These are phyloP conservation scores for Latrodectus geometricus DNA, from an alignment of 1,140 invertebrate species.

Conservation along the genomic window DNA sequence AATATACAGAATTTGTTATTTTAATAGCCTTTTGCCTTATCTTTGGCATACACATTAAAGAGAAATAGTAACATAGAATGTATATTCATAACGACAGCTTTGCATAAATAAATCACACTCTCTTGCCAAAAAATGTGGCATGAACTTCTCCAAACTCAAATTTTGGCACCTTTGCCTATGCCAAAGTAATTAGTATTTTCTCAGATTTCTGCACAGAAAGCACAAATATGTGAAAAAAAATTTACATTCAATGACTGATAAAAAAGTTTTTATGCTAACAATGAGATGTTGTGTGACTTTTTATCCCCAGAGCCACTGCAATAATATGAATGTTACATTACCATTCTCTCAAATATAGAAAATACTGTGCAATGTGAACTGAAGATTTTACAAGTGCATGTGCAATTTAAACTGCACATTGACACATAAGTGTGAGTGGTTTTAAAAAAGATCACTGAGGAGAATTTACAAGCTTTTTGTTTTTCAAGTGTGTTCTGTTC, in stretches of 20 bases:
- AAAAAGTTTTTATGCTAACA: conserved; percentile 57
- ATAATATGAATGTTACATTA: conserved; percentile 17
- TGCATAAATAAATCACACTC: background rate
- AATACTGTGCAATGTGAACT: conserved; percentile 59
- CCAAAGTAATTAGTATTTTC: conserved; percentile 16
- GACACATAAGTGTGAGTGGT: conserved; percentile 57
- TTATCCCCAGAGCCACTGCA: background rate
- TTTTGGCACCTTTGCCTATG: conserved; percentile 1
- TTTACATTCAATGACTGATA: conserved; percentile 50
- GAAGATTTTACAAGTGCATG: conserved; percentile 54
- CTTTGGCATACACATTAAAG: conserved; percentile 14
- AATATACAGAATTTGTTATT: too few species aligned
- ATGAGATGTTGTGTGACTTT: conserved; percentile 21
- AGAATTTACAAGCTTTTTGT: conserved; percentile 21
- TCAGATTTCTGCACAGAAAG: conserved; percentile 16
- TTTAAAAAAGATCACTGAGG: conserved; percentile 27
- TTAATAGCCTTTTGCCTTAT: conserved; percentile 1
- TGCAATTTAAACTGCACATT: conserved; percentile 49
- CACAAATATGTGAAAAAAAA: conserved; percentile 50
- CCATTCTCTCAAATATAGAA: conserved; percentile 37
- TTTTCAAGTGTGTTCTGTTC: conserved; percentile 1
- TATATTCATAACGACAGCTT: background rate
- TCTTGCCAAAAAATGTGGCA: background rate
- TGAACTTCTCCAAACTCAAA: conserved; percentile 16
- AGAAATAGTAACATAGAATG: background rate